phyloP scores from a whole-genome alignment of 2,888 invertebrate species.

The Siphonodentalium dalli region DNA sequence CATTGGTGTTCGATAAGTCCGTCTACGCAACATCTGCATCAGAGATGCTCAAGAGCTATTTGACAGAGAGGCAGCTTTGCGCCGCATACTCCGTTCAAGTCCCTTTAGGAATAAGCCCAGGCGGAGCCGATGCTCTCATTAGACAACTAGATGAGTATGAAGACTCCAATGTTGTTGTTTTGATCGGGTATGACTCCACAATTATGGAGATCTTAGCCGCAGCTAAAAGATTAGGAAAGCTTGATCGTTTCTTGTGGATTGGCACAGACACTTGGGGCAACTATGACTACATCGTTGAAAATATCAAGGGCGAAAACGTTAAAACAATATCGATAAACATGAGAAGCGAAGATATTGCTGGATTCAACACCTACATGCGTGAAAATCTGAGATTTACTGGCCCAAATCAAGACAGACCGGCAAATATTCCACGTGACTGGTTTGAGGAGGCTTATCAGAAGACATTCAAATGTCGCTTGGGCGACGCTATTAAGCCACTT shows the following conservation, averaged over 20 bases:
- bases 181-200: constrained; percentile 44
- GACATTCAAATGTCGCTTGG: constrained; percentile 40
- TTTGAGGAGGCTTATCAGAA: constrained; percentile 65
- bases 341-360: constrained; percentile 36
- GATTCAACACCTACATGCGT: constrained; percentile 47
- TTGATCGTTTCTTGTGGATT: constrained; percentile 43
- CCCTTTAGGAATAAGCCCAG: constrained; percentile 22
- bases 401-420: constrained; percentile 25
- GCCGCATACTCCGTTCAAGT: constrained; percentile 30
- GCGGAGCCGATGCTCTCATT: constrained; percentile 31
- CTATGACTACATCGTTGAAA: constrained; percentile 9
- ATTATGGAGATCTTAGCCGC: constrained; percentile 32
- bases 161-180: constrained; percentile 51
- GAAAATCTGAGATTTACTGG: constrained; percentile 26
- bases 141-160: constrained; percentile 22
- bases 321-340: constrained; percentile 36
- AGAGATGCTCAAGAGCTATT: constrained; percentile 15
- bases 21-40: constrained; percentile 31
- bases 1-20: constrained; percentile 48
- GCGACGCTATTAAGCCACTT: constrained; percentile 31
- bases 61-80: constrained; percentile 29
- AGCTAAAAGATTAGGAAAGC: constrained; percentile 34
- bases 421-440: constrained; percentile 63
- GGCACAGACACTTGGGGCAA: constrained; percentile 41
- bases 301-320: constrained; percentile 18